A percentile compares a stretch with the other conserved stretches of the same genome.
These are phyloP conservation scores for Halcyon senegalensis DNA, from an alignment of 2,113 vertebrate species.

Conservation along the genomic window DNA sequence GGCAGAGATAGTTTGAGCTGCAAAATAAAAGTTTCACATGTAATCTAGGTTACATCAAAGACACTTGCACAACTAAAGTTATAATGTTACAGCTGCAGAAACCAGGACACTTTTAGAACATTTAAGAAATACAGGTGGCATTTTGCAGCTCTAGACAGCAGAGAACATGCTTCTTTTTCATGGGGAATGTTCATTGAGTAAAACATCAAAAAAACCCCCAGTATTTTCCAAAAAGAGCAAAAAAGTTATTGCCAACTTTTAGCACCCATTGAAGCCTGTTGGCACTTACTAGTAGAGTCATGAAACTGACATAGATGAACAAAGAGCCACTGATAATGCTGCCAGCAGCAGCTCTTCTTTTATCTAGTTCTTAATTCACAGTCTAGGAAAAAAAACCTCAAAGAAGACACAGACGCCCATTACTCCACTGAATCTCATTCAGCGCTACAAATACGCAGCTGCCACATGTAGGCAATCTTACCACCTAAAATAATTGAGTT, in stretches of 20 bases:
- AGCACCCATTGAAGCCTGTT: neutral
- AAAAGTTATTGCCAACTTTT: neutral
- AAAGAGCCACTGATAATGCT: neutral
- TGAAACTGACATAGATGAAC: neutral
- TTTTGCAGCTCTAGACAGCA: neutral
- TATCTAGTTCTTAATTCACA: neutral
- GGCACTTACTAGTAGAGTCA: neutral
- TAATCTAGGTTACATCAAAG: neutral
- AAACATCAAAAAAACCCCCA: neutral
- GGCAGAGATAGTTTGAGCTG: slow-evolving; percentile 79
- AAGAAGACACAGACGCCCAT: neutral
- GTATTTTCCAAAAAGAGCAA: neutral
- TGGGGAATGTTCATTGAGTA: neutral
- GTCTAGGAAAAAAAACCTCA: neutral
- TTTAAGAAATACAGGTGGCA: neutral
- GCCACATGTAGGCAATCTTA: neutral
- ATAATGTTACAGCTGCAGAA: neutral
- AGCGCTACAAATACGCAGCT: neutral
- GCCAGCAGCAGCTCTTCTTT: neutral
- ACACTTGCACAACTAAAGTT: neutral
- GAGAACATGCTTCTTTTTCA: neutral
- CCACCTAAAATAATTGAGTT: neutral
- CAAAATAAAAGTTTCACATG: slow-evolving; percentile 9
- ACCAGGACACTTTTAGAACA: neutral
- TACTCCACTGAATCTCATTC: neutral